Percentiles rank a stretch among this genome's conserved stretches.
These are phyloP conservation scores for Drosophila gaucha DNA, from an alignment of 2,888 invertebrate species.

Conservation along the genomic window DNA sequence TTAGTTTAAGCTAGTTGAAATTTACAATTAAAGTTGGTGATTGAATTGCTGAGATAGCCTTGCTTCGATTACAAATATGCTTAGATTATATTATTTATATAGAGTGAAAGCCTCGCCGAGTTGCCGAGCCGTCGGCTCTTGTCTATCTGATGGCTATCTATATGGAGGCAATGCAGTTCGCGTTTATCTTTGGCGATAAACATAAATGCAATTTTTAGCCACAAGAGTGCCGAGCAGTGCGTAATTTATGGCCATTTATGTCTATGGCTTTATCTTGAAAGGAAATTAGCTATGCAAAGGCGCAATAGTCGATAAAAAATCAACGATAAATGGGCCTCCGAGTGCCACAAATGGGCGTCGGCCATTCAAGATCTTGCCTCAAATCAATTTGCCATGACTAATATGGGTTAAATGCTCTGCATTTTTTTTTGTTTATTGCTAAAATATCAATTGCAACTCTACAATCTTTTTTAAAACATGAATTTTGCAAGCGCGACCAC, in stretches of 20 bases:
- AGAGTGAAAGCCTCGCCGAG: slow-evolving; percentile 66
- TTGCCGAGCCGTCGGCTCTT: not conserved
- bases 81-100: slow-evolving; percentile 76
- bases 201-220: slow-evolving; percentile 53
- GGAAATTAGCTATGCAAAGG: slow-evolving; percentile 73
- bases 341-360: slow-evolving; percentile 58
- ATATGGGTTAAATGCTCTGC: slow-evolving; percentile 68
- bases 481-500: slow-evolving; percentile 16
- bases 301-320: slow-evolving; percentile 45
- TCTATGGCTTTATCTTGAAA: slow-evolving; percentile 77
- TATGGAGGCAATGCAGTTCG: slow-evolving; percentile 34
- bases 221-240: slow-evolving; percentile 44
- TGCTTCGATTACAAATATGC: slow-evolving; percentile 72
- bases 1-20: slow-evolving; percentile 36
- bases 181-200: slow-evolving; percentile 67
- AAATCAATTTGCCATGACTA: slow-evolving; percentile 72
- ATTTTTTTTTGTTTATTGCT: no score
- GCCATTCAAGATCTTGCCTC: slow-evolving; percentile 28
- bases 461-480: slow-evolving; percentile 22
- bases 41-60: slow-evolving; percentile 74
- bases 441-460: slow-evolving; percentile 49
- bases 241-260: slow-evolving; percentile 77
- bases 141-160: slow-evolving; percentile 60
- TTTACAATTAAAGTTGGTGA: slow-evolving; percentile 79
- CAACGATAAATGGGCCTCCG: slow-evolving; percentile 53